phyloP scores from a whole-genome alignment of 2,797 vertebrate genomes.

The Acropternis orthonyx region DNA sequence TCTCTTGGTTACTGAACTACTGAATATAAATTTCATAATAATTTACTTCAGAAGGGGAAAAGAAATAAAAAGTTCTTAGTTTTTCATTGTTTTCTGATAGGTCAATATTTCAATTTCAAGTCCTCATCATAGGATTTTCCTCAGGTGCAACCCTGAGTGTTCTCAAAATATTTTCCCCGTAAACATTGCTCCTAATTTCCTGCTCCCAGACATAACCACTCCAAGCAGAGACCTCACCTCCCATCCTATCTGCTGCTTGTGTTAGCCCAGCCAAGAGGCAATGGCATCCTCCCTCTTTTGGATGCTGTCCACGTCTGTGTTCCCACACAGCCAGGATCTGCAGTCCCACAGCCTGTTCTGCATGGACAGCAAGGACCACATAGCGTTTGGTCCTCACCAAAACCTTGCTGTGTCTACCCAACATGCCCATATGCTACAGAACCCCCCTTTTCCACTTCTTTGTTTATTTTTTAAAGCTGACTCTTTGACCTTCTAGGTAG shows the following conservation, averaged over 20 bases:
- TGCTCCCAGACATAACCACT: neutral
- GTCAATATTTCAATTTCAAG: neutral
- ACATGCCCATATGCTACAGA: neutral
- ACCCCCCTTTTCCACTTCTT: neutral
- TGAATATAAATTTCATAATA: neutral
- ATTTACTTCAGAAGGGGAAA: neutral
- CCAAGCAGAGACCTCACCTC: neutral
- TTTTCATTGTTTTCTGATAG: neutral
- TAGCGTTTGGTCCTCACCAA: neutral
- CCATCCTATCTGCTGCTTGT: neutral
- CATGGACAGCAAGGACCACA: accelerated
- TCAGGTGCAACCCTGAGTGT: neutral
- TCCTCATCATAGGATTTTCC: neutral
- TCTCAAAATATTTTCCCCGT: neutral
- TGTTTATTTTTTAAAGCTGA: conserved; percentile 24
- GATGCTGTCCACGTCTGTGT: accelerated
- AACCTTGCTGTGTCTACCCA: neutral
- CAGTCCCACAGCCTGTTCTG: accelerated
- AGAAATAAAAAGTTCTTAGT: neutral
- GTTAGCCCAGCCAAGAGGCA: neutral
- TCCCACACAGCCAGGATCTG: accelerated
- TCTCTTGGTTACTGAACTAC: neutral
- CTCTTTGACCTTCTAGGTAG: conserved; percentile 20
- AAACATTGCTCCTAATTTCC: neutral
- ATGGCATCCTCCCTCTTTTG: accelerated